These are phyloP conservation scores for Daphoenositta chrysoptera DNA, from an alignment of 2,113 vertebrate species.

Conservation along the genomic window DNA sequence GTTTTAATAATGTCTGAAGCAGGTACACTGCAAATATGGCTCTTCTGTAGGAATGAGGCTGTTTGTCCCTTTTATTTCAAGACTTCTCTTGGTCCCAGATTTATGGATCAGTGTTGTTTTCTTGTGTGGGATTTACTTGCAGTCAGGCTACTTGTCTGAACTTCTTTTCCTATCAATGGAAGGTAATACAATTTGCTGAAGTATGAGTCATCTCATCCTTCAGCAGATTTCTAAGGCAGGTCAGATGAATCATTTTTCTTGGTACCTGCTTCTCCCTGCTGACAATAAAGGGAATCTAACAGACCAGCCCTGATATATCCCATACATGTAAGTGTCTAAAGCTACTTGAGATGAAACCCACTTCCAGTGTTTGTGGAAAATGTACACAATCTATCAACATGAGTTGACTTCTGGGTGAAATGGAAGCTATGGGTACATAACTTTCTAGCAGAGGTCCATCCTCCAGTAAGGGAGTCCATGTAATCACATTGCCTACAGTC, in stretches of 20 bases:
- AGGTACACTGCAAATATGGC: neutral
- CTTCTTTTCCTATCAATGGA: neutral
- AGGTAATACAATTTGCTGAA: slow-evolving; percentile 8
- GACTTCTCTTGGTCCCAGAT: neutral
- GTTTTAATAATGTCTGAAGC: neutral
- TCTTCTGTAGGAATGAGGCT: neutral
- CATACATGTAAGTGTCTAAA: neutral
- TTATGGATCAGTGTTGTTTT: neutral
- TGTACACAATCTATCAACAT: neutral
- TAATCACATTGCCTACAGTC: accelerated
- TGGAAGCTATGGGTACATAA: neutral
- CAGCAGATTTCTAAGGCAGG: neutral
- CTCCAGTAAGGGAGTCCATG: neutral
- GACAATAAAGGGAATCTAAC: neutral
- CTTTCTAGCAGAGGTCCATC: neutral
- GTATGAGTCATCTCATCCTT: neutral
- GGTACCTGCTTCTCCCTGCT: neutral
- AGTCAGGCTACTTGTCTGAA: neutral
- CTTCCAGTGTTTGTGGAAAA: neutral
- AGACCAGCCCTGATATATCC: neutral
- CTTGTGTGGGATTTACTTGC: neutral
- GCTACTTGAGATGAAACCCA: neutral
- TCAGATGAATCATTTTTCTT: slow-evolving; percentile 21
- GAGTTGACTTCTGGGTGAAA: neutral
- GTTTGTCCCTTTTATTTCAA: neutral